Evolutionary conservation across 2,113 vertebrate genomes (phyloP), one percentile per base, ranked within the genome.

Genomic region (Toxotes jaculatrix): DNA sequence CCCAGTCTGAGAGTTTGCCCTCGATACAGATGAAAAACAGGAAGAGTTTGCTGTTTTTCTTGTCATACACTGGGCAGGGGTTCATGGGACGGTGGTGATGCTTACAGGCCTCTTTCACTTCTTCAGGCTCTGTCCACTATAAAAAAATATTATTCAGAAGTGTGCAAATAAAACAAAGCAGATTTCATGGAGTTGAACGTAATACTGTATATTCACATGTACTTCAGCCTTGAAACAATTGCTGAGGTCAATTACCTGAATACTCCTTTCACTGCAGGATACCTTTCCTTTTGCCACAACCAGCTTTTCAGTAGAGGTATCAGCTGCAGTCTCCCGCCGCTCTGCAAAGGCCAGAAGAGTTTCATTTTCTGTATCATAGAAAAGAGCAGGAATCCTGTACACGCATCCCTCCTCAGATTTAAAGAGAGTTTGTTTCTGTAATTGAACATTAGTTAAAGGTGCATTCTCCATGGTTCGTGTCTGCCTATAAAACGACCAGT

Each of bases 21-120:
- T 71, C 1, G 6, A 85, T 65, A 67, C 79, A 72, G 31, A 82
- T 82, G 47, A 85, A 79, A 51, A 82, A 77, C 42, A 88, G 34
- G 67, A 74, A 83, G 0, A 74, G 56, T 19, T 17, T 70, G 0
- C 38, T 34, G 36, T 2, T 73, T 19, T 4, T 73, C 42, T 67
- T 45, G 12, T 83, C 74, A 12, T 61, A 78, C n/a, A 78, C 10
- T 0, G 68, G 81, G n/a, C 68, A 83, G 14, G 74, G 81, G 43
- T 78, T 78, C 75, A 78, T 78, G 1, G 68, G 16, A 2, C 53
- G 66, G 34, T 65, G 0, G 14, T 55, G 53, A 11, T 27, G 1
- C 51, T 45, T 3, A 16, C 13, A 9, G 2, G 68, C 77, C 42
- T 83, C 0, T 3, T 69, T 0, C 40, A 87, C 21, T 0, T 0